Base-by-base conservation (phyloP, 2,113 vertebrate species). In the Alexandromys fortis region DNA sequence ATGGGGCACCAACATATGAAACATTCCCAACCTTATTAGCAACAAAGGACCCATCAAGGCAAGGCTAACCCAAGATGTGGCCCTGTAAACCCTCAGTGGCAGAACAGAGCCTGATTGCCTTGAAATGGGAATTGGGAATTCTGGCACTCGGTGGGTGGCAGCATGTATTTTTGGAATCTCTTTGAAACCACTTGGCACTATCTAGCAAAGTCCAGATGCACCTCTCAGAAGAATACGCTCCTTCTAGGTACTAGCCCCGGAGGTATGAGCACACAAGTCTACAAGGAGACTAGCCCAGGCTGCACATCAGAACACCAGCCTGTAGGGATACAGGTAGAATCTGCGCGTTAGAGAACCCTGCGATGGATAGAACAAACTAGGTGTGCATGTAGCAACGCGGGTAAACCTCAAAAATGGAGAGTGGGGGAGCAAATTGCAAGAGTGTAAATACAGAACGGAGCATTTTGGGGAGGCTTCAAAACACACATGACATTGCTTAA, bases 201-300 rank as follows among this genome's bases (percentile, higher is more conserved):
- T 47, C 86, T 76, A 94, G 87, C 55, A 42, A 93, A 92, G 67
- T 70, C 68, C 85, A 87, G 91, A 93, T 77, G 79, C 42, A 38
- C 7, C 16, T 3, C 65, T 49, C 38, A 78, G 38, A 77, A 63
- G 79, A 45, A 90, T 70, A 58, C 5, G 77, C 75, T 94, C 77
- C 49, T 79, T 79, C 85, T n/a, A 94, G 63, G 79, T 79, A 30
- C 17, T 11, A 70, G 67, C 30, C 63, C 75, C 73, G 11, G 30
- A 92, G 45, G 49, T 72, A 87, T 2, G 19, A 2, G 35, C 79
- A 42, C 19, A n/a, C 7, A 24, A 7, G 10, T 35, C 35, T 19
- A 61, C n/a, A 5, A 68, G 7, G 45, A 87, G 68, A n/a, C 1
- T 42, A 1, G 61, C 22, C 26, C 2, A 78, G 47, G 47, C 35